Percentiles rank a stretch among this genome's conserved stretches.
Conservation (phyloP, 2,113 vertebrate species). For the Geothlypis trichas region DNA sequence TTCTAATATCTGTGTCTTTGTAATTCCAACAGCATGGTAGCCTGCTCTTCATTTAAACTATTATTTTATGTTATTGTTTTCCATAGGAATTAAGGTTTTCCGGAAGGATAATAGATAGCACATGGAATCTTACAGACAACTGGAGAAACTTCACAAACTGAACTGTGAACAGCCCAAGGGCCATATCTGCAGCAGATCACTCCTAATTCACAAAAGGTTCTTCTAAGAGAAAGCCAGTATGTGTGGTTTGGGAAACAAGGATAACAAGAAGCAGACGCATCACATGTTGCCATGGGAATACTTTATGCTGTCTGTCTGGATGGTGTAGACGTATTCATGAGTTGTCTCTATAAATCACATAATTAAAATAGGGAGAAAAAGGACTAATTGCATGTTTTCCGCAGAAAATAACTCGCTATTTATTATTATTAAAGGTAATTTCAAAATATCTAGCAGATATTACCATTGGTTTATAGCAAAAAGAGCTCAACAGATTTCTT, state of each 20-base stretch:
- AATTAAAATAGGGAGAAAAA: neutral
- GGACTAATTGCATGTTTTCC: neutral
- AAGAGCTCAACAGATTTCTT: neutral
- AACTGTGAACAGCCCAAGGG: neutral
- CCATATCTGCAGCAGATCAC: neutral
- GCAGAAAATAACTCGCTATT: neutral
- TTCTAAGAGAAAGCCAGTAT: neutral
- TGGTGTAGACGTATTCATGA: neutral
- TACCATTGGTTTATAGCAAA: neutral
- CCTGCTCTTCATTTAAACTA: neutral
- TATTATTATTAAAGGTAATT: neutral
- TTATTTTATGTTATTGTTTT: neutral
- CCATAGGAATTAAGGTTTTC: neutral
- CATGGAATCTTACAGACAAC: neutral
- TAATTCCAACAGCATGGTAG: neutral
- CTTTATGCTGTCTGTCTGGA: neutral
- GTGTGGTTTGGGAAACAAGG: neutral
- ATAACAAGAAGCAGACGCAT: neutral
- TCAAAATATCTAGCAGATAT: neutral
- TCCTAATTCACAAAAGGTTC: constrained; percentile 21
- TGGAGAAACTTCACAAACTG: neutral
- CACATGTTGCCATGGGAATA: neutral
- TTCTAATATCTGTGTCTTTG: neutral
- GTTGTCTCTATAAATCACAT: neutral
- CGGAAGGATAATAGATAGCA: neutral